phyloP scores from a whole-genome alignment of 2,113 vertebrate species.

The Dissostichus mawsoni region DNA sequence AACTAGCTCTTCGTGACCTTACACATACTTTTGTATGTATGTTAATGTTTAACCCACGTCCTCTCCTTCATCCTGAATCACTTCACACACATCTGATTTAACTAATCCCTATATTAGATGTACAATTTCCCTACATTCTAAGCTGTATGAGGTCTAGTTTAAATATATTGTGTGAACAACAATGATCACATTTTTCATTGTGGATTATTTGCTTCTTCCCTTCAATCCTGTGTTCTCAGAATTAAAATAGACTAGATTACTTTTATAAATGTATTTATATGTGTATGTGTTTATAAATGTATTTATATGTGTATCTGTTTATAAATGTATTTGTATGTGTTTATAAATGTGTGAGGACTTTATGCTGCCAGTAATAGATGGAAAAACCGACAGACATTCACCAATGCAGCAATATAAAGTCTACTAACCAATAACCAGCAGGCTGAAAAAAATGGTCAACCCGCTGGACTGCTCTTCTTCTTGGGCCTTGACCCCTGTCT shows the following conservation, averaged over 20 bases:
- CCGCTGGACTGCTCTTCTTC: constrained; percentile 98
- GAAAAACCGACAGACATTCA: no score
- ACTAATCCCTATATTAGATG: constrained; percentile 11
- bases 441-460: constrained; percentile 98
- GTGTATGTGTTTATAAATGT: no score
- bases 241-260: no score
- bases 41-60: constrained; percentile 40
- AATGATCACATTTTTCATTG: background rate
- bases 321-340: background rate
- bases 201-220: background rate
- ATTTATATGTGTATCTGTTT: no score
- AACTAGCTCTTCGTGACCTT: constrained; percentile 22
- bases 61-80: constrained; percentile 13
- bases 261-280: background rate
- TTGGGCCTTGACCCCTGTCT: constrained; percentile 96
- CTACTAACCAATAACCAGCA: constrained; percentile 93
- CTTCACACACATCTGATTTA: constrained; percentile 6
- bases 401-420: background rate
- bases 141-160: background rate
- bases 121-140: constrained; percentile 4
- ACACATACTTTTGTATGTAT: background rate
- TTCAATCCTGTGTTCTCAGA: background rate
- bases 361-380: background rate
- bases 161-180: background rate
- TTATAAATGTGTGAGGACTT: background rate